Percentiles rank a stretch among this genome's conserved stretches.
phyloP scores from a whole-genome alignment of 2,888 invertebrate genomes.

The Serrognathus titanus region DNA sequence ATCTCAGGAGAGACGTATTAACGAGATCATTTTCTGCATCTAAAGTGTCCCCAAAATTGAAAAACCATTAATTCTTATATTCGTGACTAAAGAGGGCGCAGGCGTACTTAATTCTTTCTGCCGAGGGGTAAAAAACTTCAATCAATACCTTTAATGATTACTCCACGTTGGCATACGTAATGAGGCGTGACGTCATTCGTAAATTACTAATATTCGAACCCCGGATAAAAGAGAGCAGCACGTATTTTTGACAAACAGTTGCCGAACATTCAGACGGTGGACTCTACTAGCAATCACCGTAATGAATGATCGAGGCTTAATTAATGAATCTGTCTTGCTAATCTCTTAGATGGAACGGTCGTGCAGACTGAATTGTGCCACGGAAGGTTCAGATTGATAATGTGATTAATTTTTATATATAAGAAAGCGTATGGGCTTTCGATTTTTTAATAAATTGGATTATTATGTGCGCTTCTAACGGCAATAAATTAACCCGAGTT shows the following conservation, averaged over 20 bases:
- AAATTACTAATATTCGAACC: conserved; percentile 34
- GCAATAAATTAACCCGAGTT: conserved; percentile 12
- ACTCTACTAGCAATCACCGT: conserved; percentile 46
- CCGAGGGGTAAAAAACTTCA: conserved; percentile 44
- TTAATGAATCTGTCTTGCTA: conserved; percentile 53
- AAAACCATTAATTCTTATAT: conserved; percentile 46
- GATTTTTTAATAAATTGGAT: conserved; percentile 46
- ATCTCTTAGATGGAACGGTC: conserved; percentile 51
- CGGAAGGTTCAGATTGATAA: conserved; percentile 49
- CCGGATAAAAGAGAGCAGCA: conserved; percentile 7
- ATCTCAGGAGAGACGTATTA: conserved; percentile 7
- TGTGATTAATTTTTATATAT: conserved; percentile 51
- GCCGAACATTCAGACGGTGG: conserved; percentile 20
- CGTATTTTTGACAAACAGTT: not conserved
- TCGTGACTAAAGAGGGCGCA: conserved; percentile 39
- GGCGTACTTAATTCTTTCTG: conserved; percentile 34
- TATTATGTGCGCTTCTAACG: conserved; percentile 37
- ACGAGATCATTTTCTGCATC: conserved; percentile 33
- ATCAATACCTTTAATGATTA: conserved; percentile 50
- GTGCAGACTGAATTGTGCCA: conserved; percentile 44
- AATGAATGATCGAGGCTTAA: conserved; percentile 52
- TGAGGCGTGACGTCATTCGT: conserved; percentile 47
- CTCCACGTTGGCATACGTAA: conserved; percentile 48
- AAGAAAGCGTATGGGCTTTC: conserved; percentile 35
- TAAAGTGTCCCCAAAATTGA: conserved; percentile 46